A percentile compares a stretch with the other conserved stretches of the same genome.
Evolutionary conservation across 1,140 invertebrate genomes (phyloP).

Genomic region (Drosophila suzukii): DNA sequence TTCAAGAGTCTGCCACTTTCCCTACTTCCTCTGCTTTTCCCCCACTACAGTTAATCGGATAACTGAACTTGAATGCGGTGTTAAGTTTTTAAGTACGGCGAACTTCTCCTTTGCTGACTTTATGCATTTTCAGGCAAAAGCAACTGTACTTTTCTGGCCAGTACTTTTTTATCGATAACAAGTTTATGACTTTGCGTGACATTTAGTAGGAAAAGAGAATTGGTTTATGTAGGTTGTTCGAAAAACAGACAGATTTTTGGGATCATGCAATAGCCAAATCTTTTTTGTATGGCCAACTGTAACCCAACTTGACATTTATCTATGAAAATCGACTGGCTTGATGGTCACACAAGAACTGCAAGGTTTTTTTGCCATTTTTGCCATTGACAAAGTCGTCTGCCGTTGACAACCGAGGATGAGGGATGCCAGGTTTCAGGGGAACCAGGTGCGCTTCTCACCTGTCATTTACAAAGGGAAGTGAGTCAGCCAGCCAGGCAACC

Average conservation of each 20-base stretch:
- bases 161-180: background rate
- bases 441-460: constrained; percentile 16
- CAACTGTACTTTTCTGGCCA: background rate
- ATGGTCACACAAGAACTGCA: background rate
- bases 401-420: constrained; percentile 26
- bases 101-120: background rate
- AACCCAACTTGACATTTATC: constrained; percentile 23
- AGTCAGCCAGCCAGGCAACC: constrained; percentile 10
- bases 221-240: background rate
- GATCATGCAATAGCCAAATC: background rate
- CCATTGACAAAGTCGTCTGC: constrained; percentile 30
- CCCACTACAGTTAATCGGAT: constrained; percentile 7
- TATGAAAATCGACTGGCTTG: background rate
- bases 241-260: background rate
- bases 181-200: background rate
- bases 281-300: no score
- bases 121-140: background rate
- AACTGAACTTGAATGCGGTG: constrained; percentile 5
- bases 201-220: no score
- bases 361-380: constrained; percentile 10
- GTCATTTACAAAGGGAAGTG: constrained; percentile 20
- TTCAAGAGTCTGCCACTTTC: background rate
- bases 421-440: background rate
- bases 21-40: background rate
- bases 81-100: background rate